Evolutionary conservation across 2,888 invertebrate species (phyloP), one percentile per base, ranked within the genome.

Genomic region (Ennomos quercinarius): DNA sequence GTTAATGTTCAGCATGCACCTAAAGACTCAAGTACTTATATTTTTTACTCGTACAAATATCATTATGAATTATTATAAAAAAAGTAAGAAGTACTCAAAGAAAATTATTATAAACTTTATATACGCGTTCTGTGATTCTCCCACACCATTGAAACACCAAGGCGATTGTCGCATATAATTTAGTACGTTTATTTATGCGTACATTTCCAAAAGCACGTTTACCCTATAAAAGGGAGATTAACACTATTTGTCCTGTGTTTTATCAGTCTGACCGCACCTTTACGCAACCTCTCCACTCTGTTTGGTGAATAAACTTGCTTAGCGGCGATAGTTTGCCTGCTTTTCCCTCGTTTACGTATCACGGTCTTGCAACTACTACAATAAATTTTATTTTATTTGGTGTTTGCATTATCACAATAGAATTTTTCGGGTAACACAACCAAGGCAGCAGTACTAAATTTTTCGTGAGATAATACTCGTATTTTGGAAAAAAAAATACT

Each of bases 261-360:
- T 46, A 37, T 50, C 58, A 57, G 54, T 61, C 38, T 61, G 63
- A 61, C 48, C 54, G 36, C 43, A 41, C 61, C 61, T 62, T 62
- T 58, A 62, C 56, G 51, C 37, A 57, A 46, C 48, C 38, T 52
- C 51, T 42, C 27, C 54, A 52, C 71, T 70, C 72, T 87, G 83
- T 88, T 87, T 87, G 79, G 73, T 80, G 80, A 89, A 87, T 85
- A 87, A 87, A 85, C 86, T 87, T 80, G 76, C 80, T 81, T 79
- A 74, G 72, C 68, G 76, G 73, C 72, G 73, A 80, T 83, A 81
- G 81, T 84, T 82, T 73, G 78, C 73, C 72, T 78, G 70, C 73
- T 75, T 76, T 71, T 62, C 72, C 69, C 74, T 83, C 86, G 86
- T 89, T 86, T 86, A 84, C 83, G 77, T 84, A 83, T 83, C 81